phyloP scores from a whole-genome alignment of 2,113 vertebrate species.

The Dasypus novemcinctus region DNA sequence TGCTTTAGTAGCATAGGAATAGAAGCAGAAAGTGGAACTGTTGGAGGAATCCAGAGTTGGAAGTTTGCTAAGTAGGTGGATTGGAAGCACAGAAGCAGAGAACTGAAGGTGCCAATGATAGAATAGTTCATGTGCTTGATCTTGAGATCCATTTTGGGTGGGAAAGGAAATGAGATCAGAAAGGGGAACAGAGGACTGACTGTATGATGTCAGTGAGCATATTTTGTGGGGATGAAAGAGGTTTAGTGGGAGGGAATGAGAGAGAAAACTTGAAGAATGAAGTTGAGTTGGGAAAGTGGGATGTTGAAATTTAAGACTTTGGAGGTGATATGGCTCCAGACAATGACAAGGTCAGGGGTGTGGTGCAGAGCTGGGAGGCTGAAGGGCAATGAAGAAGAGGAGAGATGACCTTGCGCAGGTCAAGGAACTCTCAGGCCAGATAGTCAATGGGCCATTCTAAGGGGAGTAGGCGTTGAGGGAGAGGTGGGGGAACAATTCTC shows the following conservation, averaged over 20 bases:
- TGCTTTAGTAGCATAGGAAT: background rate
- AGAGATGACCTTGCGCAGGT: background rate
- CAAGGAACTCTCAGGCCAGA: background rate
- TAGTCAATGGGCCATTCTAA: background rate
- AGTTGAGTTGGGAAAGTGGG: background rate
- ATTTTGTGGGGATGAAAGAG: background rate
- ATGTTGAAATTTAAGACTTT: background rate
- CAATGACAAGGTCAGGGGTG: background rate
- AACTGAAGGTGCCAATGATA: background rate
- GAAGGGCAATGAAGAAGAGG: background rate
- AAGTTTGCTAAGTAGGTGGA: background rate
- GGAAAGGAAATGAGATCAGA: background rate
- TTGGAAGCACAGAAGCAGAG: background rate
- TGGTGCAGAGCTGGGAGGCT: background rate
- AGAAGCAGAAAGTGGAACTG: background rate
- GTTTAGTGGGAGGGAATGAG: background rate
- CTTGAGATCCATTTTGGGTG: background rate
- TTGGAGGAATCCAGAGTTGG: background rate
- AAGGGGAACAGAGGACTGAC: background rate
- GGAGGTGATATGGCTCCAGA: background rate
- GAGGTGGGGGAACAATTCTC: background rate
- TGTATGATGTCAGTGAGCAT: background rate
- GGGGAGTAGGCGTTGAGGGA: background rate
- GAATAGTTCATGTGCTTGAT: background rate
- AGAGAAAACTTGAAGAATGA: background rate